Evolutionary conservation across 2,113 vertebrate species (phyloP).

Genomic region (Malaclemys terrapin): DNA sequence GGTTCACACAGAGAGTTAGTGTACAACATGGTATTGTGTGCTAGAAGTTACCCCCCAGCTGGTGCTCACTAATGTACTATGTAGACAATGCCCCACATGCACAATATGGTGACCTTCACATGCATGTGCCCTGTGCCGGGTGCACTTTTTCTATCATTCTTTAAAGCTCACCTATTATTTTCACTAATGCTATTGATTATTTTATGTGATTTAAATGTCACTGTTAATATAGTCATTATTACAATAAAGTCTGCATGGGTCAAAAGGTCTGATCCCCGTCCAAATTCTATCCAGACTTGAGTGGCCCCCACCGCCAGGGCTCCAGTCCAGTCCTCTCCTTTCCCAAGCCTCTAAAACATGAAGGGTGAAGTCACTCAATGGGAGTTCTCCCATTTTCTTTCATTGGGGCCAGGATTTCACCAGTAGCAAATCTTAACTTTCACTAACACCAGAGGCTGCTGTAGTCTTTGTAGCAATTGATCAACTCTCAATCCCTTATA

Average conservation of each 20-base stretch:
- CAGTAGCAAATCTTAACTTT: neutral
- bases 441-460: neutral
- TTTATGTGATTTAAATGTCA: neutral
- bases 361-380: neutral
- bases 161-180: neutral
- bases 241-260: neutral
- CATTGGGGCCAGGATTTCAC: neutral
- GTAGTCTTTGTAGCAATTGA: neutral
- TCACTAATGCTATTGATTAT: neutral
- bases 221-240: neutral
- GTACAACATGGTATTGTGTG: neutral
- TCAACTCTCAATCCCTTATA: neutral
- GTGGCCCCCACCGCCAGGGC: neutral
- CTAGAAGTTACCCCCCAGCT: neutral
- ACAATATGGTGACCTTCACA: neutral
- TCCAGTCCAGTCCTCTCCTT: neutral
- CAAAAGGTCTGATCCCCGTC: neutral
- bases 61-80: neutral
- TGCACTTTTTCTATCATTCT: neutral
- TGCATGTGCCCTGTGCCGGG: neutral
- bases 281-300: neutral
- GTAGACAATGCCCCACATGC: neutral
- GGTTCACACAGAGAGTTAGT: neutral
- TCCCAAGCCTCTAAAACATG: neutral
- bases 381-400: neutral